Evolutionary conservation across 2,888 invertebrate species (phyloP).

Genomic region (Saturnia pavonia): DNA sequence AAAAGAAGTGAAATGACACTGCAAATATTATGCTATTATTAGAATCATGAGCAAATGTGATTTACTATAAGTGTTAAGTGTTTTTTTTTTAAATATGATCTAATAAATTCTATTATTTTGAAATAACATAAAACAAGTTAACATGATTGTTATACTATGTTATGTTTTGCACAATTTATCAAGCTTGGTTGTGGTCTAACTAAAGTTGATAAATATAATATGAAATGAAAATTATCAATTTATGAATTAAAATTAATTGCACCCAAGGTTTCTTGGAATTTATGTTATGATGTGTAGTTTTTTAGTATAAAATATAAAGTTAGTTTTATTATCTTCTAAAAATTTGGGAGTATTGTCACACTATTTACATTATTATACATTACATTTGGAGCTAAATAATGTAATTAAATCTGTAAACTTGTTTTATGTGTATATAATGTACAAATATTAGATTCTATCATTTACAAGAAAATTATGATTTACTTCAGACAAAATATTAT

Average conservation of each 20-base stretch:
- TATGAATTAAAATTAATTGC: not conserved
- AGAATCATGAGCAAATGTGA: conserved; percentile 19
- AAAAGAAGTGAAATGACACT: conserved; percentile 61
- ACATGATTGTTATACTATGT: not conserved
- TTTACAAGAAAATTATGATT: not conserved
- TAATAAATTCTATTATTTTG: conserved; percentile 14
- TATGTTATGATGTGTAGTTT: too few species aligned
- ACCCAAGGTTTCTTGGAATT: not conserved
- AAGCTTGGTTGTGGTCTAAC: not conserved
- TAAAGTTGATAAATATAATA: not conserved
- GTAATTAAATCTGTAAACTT: not conserved
- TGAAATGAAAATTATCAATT: not conserved
- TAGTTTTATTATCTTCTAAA: not conserved
- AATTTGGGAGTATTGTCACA: not conserved
- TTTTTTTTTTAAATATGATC: conserved; percentile 2
- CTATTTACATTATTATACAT: too few species aligned
- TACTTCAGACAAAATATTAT: not conserved
- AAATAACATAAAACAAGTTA: conserved; percentile 11
- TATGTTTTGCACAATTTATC: not conserved
- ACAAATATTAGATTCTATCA: not conserved
- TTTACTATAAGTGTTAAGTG: conserved; percentile 16
- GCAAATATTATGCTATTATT: not conserved
- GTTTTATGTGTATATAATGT: not conserved
- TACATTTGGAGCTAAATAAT: not conserved
- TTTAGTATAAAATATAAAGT: not conserved